Base-by-base conservation (phyloP, 1,140 invertebrate genomes). In the Calycopis cecrops region DNA sequence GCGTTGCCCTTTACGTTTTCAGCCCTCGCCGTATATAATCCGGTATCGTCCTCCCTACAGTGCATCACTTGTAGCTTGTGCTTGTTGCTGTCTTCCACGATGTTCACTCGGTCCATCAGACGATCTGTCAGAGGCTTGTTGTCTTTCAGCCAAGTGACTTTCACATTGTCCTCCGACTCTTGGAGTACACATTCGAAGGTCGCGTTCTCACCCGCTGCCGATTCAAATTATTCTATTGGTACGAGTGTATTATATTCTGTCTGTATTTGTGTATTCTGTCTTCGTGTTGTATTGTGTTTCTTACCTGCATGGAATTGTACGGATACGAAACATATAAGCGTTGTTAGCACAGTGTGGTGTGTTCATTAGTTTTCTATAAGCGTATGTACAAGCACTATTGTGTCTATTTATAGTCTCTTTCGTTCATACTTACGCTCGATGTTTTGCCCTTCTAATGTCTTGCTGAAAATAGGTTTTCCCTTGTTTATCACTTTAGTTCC, bases 1-100 rank as follows among this genome's bases (percentile, higher is more conserved):
- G 94, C 91, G 67, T 93, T 93, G 34, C 96, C 94, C 34, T 93
- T 92, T 0, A 88, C 87, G 74, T 97, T 97, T 42, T 92, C 92
- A n/a, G 96, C 97, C 35, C 94, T 91, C 49, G 96, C 96, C 0
- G 95, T 97, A 76, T 99, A 99, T 16, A 96, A 90, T 11, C 97
- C 98, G 1, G 92, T 91, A 86, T 99, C 98, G 35, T 92, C 91
- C 53, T 94, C 93, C 16, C 89, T 85, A 54, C 94, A 95, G 67
- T 98, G 94, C 62, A 93, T 90, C 16, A 99, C 91, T 65, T 93
- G 90, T 53, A 99, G 86, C 51, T 90, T 92, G 75, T 92, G 93
- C 0, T 81, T 86, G 9, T 85, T 85, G 40, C 85, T 76, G 17
- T 89, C 88, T 33, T 92, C 81, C 48, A 81, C 89, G 12, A 92